Conservation (phyloP, 2,113 vertebrate genomes). For the Sialia sialis region DNA sequence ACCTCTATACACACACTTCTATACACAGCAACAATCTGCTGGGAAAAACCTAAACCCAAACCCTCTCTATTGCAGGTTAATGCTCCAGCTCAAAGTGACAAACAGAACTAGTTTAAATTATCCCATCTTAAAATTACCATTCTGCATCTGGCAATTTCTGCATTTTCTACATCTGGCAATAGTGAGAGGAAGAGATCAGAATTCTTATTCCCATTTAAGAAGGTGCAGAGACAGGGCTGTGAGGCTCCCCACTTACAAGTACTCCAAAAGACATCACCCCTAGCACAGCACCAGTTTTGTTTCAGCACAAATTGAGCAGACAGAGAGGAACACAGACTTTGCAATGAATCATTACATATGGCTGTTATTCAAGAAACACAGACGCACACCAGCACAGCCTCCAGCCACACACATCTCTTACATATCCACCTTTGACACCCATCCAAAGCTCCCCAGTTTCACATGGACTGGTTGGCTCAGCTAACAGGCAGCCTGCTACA, state of each 20-base stretch:
- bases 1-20: not conserved
- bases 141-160: too few relatives aligned
- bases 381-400: not conserved
- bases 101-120: not conserved
- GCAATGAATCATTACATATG: not conserved
- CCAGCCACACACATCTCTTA: not conserved
- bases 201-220: not conserved
- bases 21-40: not conserved
- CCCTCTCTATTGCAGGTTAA: not conserved
- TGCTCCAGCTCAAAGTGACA: not conserved
- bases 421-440: not conserved
- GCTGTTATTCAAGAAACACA: not conserved
- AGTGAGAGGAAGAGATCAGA: not conserved
- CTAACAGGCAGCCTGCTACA: not conserved
- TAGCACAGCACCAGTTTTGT: not conserved
- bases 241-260: not conserved
- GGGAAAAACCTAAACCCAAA: not conserved
- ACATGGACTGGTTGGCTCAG: not conserved
- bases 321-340: not conserved
- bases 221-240: not conserved
- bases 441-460: not conserved
- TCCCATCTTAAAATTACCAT: not conserved
- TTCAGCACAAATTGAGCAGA: not conserved
- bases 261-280: not conserved
- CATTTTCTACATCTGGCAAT: not conserved